These are phyloP conservation scores for Patiria pectinifera DNA, from an alignment of 53 echinoderm and acorn worm genomes.

Conservation along the genomic window DNA sequence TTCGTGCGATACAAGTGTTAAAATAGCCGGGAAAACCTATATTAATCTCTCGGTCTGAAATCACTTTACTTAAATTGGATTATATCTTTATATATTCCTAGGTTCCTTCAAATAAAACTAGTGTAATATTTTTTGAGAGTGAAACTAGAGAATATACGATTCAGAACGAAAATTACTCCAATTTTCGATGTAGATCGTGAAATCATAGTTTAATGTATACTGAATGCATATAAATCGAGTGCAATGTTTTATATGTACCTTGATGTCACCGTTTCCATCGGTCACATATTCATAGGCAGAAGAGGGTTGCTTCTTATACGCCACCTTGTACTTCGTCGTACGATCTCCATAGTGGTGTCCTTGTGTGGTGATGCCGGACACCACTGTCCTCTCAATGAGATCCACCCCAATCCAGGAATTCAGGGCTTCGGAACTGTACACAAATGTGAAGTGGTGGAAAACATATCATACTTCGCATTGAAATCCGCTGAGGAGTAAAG, in stretches of 20 bases:
- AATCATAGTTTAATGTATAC: too few relatives aligned
- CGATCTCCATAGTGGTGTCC: background rate
- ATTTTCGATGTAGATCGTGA: too few relatives aligned
- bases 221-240: too few relatives aligned
- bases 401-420: conserved; percentile 8
- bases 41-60: too few relatives aligned
- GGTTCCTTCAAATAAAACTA: too few relatives aligned
- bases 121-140: too few relatives aligned
- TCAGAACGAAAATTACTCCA: too few relatives aligned
- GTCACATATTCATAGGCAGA: background rate
- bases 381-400: background rate
- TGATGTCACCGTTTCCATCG: background rate
- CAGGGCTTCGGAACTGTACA: background rate
- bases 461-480: background rate
- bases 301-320: background rate
- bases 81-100: too few relatives aligned
- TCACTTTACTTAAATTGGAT: too few relatives aligned
- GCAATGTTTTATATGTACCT: background rate
- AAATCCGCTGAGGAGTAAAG: background rate
- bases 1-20: too few relatives aligned
- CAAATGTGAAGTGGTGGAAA: background rate
- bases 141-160: too few relatives aligned
- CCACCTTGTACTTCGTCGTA: background rate
- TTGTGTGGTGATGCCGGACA: conserved; percentile 14
- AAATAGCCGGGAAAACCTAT: too few relatives aligned